phyloP scores from a whole-genome alignment of 2,888 invertebrate genomes.

The Lasioglossum marginatum region DNA sequence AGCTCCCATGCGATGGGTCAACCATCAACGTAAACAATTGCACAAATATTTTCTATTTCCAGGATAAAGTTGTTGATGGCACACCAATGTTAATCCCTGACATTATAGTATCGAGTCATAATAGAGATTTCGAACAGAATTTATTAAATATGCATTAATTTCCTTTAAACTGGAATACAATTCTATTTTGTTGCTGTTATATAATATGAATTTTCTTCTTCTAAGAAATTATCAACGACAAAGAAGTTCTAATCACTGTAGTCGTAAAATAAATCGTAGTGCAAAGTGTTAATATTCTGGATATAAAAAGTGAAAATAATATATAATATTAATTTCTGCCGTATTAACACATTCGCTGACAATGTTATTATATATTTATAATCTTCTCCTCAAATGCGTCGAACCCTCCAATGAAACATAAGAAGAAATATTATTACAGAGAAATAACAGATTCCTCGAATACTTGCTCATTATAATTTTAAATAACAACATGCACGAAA shows the following conservation, averaged over 20 bases:
- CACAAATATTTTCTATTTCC: not conserved
- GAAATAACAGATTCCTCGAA: not conserved
- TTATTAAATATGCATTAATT: not conserved
- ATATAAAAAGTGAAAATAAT: not conserved
- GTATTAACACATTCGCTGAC: not conserved
- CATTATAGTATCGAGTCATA: not conserved
- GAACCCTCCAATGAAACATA: not conserved
- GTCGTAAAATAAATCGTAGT: not conserved
- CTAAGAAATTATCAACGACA: not conserved
- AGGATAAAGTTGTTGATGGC: not conserved
- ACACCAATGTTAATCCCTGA: not conserved
- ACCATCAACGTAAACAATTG: not conserved
- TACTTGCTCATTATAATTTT: not conserved
- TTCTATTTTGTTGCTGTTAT: not conserved
- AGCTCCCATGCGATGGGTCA: not conserved
- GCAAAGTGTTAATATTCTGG: not conserved
- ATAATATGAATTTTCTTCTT: not conserved
- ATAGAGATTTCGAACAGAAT: too few relatives aligned
- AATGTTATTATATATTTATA: not conserved
- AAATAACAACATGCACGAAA: not conserved
- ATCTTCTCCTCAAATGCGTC: not conserved
- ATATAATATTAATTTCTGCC: not conserved
- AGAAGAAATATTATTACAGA: not conserved
- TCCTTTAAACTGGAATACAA: not conserved
- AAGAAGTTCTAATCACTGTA: not conserved